These are phyloP conservation scores for Arenicola marina DNA, from an alignment of 2,888 invertebrate species.

Conservation along the genomic window DNA sequence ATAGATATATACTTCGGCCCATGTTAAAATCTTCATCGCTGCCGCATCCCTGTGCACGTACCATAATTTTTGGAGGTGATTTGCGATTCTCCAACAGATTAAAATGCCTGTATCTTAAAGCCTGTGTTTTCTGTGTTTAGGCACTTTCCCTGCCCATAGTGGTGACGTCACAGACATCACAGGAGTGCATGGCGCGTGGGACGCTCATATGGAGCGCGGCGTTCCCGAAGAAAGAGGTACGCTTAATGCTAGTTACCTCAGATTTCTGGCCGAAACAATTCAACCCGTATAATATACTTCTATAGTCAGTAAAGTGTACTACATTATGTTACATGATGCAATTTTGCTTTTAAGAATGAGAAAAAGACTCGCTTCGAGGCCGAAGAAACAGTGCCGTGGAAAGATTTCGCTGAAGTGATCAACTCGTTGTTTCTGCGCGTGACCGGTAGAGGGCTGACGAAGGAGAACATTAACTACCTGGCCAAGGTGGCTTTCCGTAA, in stretches of 20 bases:
- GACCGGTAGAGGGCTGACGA: conserved; percentile 20
- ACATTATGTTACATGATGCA: too few species aligned
- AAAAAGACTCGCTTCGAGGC: conserved; percentile 10
- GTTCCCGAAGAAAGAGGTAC: conserved; percentile 8
- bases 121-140: too few species aligned
- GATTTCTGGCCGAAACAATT: too few species aligned
- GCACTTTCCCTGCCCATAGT: conserved; percentile 20
- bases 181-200: conserved; percentile 24
- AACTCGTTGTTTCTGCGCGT: conserved; percentile 21
- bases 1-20: too few species aligned
- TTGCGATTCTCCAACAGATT: too few species aligned
- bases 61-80: too few species aligned
- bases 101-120: too few species aligned
- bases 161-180: conserved; percentile 20
- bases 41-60: too few species aligned
- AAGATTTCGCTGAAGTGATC: conserved; percentile 20
- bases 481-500: conserved; percentile 24
- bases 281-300: too few species aligned
- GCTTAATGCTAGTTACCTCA: not conserved
- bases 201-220: conserved; percentile 28
- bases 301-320: too few species aligned
- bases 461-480: conserved; percentile 28
- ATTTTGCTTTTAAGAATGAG: not conserved
- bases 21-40: too few species aligned
- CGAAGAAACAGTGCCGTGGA: conserved; percentile 24